Conservation (phyloP, 2,888 invertebrate genomes). For the Parascotia fuliginaria region DNA sequence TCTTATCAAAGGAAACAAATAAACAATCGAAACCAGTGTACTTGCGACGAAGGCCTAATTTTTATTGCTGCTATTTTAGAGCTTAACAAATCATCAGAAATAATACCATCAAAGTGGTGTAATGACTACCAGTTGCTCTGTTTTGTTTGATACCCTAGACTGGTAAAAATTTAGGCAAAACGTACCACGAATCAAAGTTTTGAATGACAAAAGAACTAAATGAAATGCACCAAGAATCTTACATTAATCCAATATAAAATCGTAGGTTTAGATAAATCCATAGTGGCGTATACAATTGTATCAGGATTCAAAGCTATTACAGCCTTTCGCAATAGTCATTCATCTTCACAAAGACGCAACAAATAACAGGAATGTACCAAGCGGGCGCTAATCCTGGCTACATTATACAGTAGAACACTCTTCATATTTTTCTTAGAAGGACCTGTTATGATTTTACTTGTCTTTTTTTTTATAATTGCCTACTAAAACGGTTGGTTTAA, state of each 20-base stretch:
- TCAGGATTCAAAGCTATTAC: conserved; percentile 39
- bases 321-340: conserved; percentile 62
- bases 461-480: conserved; percentile 8
- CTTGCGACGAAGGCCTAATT: no score
- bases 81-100: no score
- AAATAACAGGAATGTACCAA: conserved; percentile 51
- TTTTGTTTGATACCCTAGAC: no score
- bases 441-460: conserved; percentile 23
- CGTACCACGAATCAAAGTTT: no score
- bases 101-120: no score
- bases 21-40: no score
- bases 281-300: conserved; percentile 52
- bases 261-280: neutral
- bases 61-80: no score
- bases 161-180: no score
- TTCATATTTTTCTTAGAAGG: conserved; percentile 50
- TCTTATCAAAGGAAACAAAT: no score
- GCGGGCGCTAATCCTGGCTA: conserved; percentile 16
- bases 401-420: conserved; percentile 42
- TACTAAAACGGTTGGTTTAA: neutral
- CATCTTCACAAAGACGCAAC: conserved; percentile 56
- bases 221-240: neutral
- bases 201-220: neutral
- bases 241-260: conserved; percentile 5
- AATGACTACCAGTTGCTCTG: no score